Evolutionary conservation across 2,797 vertebrate species (phyloP).

Genomic region (Varecia variegata): DNA sequence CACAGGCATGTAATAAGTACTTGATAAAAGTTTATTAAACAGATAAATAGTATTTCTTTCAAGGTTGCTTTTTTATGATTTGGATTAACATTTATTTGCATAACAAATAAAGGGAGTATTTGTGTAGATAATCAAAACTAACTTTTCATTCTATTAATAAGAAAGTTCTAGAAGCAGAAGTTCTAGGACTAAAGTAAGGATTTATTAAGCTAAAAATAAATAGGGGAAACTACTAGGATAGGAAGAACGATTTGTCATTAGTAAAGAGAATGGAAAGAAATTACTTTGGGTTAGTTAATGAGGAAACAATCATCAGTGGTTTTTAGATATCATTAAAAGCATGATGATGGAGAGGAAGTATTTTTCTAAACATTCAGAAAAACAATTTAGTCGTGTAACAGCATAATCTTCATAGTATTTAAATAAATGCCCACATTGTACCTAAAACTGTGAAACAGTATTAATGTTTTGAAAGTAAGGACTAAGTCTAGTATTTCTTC

Average conservation of each 20-base stretch:
- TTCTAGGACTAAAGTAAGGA: slow-evolving; percentile 19
- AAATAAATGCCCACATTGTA: neutral
- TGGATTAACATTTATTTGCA: slow-evolving; percentile 19
- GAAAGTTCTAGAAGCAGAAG: neutral
- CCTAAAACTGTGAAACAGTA: neutral
- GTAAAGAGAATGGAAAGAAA: slow-evolving; percentile 1
- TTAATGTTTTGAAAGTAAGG: slow-evolving; percentile 1
- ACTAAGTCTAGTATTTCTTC: neutral
- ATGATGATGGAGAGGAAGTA: neutral
- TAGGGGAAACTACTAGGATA: neutral
- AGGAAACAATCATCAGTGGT: neutral
- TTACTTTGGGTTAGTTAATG: slow-evolving; percentile 37
- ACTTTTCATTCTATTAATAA: slow-evolving; percentile 39
- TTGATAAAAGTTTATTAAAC: slow-evolving; percentile 44
- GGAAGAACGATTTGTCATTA: neutral
- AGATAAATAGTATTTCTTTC: slow-evolving; percentile 3
- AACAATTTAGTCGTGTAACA: slow-evolving; percentile 2
- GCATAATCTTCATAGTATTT: slow-evolving; percentile 19
- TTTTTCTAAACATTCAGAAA: slow-evolving; percentile 36
- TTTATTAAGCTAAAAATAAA: slow-evolving; percentile 31
- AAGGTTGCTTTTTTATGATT: neutral
- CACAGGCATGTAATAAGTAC: neutral
- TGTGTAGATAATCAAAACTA: neutral
- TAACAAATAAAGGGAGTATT: neutral
- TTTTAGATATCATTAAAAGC: slow-evolving; percentile 34